phyloP scores from a whole-genome alignment of 2,888 invertebrate species.

The Penaeus monodon region DNA sequence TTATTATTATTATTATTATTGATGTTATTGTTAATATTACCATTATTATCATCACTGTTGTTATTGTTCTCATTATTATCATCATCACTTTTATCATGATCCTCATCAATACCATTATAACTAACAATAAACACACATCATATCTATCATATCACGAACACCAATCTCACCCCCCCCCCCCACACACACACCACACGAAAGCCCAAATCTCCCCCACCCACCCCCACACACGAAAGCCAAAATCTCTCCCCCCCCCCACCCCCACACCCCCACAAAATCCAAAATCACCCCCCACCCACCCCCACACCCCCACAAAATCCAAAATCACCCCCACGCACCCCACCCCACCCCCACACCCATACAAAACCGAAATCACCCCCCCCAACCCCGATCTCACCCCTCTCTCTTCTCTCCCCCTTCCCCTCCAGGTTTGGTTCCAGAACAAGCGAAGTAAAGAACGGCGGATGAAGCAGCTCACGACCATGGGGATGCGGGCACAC shows the following conservation, averaged over 20 bases:
- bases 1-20: no score
- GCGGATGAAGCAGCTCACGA: constrained; percentile 89
- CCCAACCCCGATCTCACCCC: neutral
- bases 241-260: constrained; percentile 27
- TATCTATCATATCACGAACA: neutral
- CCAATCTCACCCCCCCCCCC: neutral
- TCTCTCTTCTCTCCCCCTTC: neutral
- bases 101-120: no score
- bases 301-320: neutral
- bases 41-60: no score
- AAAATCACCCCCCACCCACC: constrained; percentile 13
- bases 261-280: no score
- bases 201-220: neutral
- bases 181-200: no score
- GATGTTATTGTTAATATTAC: no score
- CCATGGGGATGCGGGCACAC: constrained; percentile 65
- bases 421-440: constrained; percentile 97
- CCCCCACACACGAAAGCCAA: no score
- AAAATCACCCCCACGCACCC: no score
- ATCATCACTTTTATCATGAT: no score
- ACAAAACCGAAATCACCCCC: constrained; percentile 20
- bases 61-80: no score
- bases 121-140: no score
- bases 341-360: no score
- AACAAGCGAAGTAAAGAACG: constrained; percentile 99